phyloP scores from a whole-genome alignment of 2,888 invertebrate genomes.

The Loripinus fragilis region DNA sequence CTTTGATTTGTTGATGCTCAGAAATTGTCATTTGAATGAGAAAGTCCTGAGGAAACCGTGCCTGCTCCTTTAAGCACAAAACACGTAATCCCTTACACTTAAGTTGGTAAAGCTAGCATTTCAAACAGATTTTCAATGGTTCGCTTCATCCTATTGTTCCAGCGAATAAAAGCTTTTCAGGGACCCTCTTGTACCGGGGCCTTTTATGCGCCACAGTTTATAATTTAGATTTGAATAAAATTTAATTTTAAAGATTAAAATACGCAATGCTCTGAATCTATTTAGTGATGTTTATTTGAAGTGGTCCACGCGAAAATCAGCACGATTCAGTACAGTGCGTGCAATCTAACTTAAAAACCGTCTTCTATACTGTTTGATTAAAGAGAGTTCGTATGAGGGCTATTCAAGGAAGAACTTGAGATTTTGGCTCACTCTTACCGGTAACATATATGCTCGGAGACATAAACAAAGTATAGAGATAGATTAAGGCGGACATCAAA shows the following conservation, averaged over 20 bases:
- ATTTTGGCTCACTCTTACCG: too few relatives aligned
- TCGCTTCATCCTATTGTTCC: conserved; percentile 2
- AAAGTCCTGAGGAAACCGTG: background rate
- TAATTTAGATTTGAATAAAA: conserved; percentile 11
- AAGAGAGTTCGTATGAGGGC: too few relatives aligned
- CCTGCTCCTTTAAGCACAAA: background rate
- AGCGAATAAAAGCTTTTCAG: background rate
- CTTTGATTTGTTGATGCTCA: too few relatives aligned
- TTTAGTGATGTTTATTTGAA: background rate
- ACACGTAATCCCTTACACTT: background rate
- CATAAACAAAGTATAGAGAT: too few relatives aligned
- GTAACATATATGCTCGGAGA: too few relatives aligned
- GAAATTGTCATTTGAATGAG: too few relatives aligned
- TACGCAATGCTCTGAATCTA: background rate
- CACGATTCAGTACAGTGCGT: too few relatives aligned
- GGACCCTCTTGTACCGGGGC: background rate
- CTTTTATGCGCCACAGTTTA: conserved; percentile 3
- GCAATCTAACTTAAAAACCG: too few relatives aligned
- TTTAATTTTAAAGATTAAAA: conserved; percentile 1
- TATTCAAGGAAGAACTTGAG: too few relatives aligned
- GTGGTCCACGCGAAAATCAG: too few relatives aligned
- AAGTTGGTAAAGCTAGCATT: background rate
- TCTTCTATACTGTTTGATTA: too few relatives aligned
- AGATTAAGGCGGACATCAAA: too few relatives aligned
- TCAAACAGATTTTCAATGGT: conserved; percentile 8